Conservation (phyloP, 2,113 vertebrate species). For the Bubo bubo region DNA sequence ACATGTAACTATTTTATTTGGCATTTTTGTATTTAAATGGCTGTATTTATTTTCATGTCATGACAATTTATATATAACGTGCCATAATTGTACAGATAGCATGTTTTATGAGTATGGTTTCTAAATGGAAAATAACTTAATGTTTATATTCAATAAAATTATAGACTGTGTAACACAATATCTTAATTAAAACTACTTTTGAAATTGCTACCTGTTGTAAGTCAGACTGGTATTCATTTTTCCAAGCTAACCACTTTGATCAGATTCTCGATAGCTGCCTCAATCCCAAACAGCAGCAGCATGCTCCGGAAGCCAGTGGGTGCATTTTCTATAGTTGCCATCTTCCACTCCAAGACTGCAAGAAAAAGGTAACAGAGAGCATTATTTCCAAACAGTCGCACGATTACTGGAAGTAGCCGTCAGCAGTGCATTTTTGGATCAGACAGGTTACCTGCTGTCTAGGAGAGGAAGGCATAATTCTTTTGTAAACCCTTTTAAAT, state of each 20-base stretch:
- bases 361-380: background rate
- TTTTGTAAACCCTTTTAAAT: background rate
- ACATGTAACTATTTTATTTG: constrained; percentile 73
- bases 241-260: constrained; percentile 58
- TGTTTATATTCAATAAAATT: constrained; percentile 86
- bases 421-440: accelerated
- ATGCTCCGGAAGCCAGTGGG: constrained; percentile 76
- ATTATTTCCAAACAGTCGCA: accelerated
- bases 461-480: no score
- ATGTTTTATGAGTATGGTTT: constrained; percentile 75
- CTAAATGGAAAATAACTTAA: constrained; percentile 74
- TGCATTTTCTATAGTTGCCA: background rate
- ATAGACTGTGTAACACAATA: constrained; percentile 46
- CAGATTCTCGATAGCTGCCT: constrained; percentile 81
- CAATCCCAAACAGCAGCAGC: constrained; percentile 78
- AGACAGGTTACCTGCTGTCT: background rate
- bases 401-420: background rate
- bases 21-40: constrained; percentile 89
- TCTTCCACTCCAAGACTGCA: constrained; percentile 75
- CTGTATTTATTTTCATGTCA: constrained; percentile 90
- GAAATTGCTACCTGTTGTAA: constrained; percentile 20
- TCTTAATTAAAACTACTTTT: constrained; percentile 53
- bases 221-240: background rate
- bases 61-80: constrained; percentile 75
- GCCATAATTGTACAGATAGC: constrained; percentile 75